phyloP scores from a whole-genome alignment of 2,797 vertebrate species.

The Parauchenoglanis ngamensis region DNA sequence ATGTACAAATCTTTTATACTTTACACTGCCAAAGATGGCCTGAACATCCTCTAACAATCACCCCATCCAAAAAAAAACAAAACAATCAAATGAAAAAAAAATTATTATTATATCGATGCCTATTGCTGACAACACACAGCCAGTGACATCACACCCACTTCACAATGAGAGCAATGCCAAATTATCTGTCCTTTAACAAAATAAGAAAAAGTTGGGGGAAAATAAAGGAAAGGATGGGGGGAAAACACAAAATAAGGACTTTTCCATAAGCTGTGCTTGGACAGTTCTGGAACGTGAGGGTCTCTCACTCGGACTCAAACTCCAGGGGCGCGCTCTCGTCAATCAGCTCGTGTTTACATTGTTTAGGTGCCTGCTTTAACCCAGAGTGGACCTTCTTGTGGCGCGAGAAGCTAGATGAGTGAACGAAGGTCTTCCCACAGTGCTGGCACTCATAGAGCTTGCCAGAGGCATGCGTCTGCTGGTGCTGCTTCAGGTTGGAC shows the following conservation, averaged over 20 bases:
- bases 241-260: neutral
- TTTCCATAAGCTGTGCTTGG: conserved; percentile 39
- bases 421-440: conserved; percentile 79
- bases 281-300: conserved; percentile 24
- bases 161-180: conserved; percentile 44
- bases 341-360: conserved; percentile 56
- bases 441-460: conserved; percentile 73
- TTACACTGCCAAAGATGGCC: conserved; percentile 44
- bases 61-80: conserved; percentile 4
- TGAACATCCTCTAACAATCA: conserved; percentile 24
- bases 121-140: conserved; percentile 46
- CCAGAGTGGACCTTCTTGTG: conserved; percentile 76
- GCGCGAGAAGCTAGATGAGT: conserved; percentile 76
- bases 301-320: conserved; percentile 73
- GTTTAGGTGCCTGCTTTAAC: conserved; percentile 57
- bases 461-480: conserved; percentile 61
- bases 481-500: conserved; percentile 67
- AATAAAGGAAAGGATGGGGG: neutral
- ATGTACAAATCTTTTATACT: conserved; percentile 31
- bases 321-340: conserved; percentile 75
- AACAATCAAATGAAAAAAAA: neutral
- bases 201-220: conserved; percentile 19
- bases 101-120: conserved; percentile 21
- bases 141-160: conserved; percentile 39
- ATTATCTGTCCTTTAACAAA: conserved; percentile 35